Conservation (phyloP, 2,797 vertebrate species). For the Sebastes steindachneri region DNA sequence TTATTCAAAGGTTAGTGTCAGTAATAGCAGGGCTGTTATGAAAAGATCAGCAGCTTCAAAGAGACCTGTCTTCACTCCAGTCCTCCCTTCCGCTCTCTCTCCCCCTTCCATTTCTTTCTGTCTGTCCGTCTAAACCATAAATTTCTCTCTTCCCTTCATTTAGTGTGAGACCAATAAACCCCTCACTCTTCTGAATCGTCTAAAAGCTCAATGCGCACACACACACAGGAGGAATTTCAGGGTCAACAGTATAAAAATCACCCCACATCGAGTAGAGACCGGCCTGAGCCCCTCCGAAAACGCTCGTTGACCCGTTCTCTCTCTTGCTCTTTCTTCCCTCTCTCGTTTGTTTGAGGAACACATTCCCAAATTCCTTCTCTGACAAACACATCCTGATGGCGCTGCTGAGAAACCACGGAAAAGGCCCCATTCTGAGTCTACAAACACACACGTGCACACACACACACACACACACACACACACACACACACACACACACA, state of each 20-base stretch:
- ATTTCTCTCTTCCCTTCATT: conserved; percentile 38
- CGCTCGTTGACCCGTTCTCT: conserved; percentile 60
- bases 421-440: conserved; percentile 64
- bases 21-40: conserved; percentile 40
- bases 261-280: conserved; percentile 22
- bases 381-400: conserved; percentile 79
- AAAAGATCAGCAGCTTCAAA: conserved; percentile 57
- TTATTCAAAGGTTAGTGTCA: conserved; percentile 46
- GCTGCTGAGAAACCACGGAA: conserved; percentile 74
- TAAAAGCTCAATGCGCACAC: conserved; percentile 9
- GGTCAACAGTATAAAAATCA: conserved; percentile 57
- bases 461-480: too few relatives aligned
- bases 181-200: conserved; percentile 30
- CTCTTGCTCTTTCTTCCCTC: conserved; percentile 38
- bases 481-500: too few relatives aligned
- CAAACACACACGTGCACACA: conserved; percentile 36
- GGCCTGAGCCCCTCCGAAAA: conserved; percentile 47
- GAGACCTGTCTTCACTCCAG: conserved; percentile 30
- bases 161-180: conserved; percentile 43
- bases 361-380: conserved; percentile 79
- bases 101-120: background rate
- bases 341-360: conserved; percentile 80
- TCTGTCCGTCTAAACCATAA: conserved; percentile 24
- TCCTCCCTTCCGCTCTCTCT: conserved; percentile 27
- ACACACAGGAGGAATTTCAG: conserved; percentile 60